These are phyloP conservation scores for Stegostoma tigrinum DNA, from an alignment of 2,113 vertebrate species.

Conservation along the genomic window DNA sequence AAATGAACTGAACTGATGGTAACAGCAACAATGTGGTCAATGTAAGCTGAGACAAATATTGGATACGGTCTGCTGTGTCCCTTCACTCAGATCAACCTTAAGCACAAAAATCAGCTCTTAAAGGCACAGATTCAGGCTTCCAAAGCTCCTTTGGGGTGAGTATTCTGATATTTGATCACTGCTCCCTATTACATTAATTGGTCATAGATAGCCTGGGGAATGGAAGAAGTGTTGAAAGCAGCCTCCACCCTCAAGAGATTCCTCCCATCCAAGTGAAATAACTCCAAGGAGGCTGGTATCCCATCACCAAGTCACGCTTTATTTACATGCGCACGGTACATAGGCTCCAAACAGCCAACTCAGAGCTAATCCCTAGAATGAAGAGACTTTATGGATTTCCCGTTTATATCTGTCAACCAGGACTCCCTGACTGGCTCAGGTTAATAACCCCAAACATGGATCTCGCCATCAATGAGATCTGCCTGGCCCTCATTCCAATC, in stretches of 20 bases:
- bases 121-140: background rate
- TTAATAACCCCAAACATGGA: too few relatives aligned
- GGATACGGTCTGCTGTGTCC: background rate
- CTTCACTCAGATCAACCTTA: background rate
- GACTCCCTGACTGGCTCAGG: too few relatives aligned
- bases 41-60: background rate
- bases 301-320: too few relatives aligned
- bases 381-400: too few relatives aligned
- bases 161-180: background rate
- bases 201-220: background rate
- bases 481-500: too few relatives aligned
- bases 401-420: too few relatives aligned
- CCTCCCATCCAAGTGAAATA: too few relatives aligned
- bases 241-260: too few relatives aligned
- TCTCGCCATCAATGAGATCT: too few relatives aligned
- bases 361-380: too few relatives aligned
- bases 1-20: conserved; percentile 26
- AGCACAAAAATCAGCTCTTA: background rate
- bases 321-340: too few relatives aligned
- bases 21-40: background rate
- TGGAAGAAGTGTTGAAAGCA: background rate
- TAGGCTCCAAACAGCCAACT: too few relatives aligned
- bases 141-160: background rate
- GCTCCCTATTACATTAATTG: background rate
- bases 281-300: background rate